These are phyloP conservation scores for Phorcus lineatus DNA, from an alignment of 2,888 invertebrate genomes.

Conservation along the genomic window DNA sequence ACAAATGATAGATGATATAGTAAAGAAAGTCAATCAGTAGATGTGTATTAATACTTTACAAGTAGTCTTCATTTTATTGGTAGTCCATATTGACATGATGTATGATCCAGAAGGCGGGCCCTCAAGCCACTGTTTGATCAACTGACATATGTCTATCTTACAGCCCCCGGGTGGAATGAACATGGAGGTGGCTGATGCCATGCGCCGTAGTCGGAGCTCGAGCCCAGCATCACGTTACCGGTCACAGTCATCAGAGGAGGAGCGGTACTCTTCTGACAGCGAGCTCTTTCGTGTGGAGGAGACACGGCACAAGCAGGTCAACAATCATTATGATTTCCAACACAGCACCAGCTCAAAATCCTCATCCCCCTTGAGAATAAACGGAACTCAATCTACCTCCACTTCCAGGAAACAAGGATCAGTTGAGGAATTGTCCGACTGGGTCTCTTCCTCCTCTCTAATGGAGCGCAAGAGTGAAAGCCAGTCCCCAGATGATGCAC, in stretches of 20 bases:
- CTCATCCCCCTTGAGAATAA: background rate
- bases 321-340: background rate
- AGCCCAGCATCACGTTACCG: background rate
- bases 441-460: slow-evolving; percentile 47
- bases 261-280: slow-evolving; percentile 1
- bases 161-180: slow-evolving; percentile 21
- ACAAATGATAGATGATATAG: too few species aligned
- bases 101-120: too few species aligned
- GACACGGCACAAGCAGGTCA: background rate
- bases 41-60: too few species aligned
- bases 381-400: background rate
- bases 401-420: slow-evolving; percentile 21
- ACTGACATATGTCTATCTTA: background rate
- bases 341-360: background rate
- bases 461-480: slow-evolving; percentile 26
- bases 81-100: too few species aligned
- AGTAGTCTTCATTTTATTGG: too few species aligned
- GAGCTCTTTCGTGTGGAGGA: background rate
- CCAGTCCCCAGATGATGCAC: slow-evolving; percentile 11
- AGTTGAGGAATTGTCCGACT: slow-evolving; percentile 42
- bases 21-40: too few species aligned
- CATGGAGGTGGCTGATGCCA: background rate
- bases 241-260: background rate
- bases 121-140: too few species aligned
- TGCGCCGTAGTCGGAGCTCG: background rate